These are phyloP conservation scores for Alosa sapidissima DNA, from an alignment of 2,797 vertebrate species.

Conservation along the genomic window DNA sequence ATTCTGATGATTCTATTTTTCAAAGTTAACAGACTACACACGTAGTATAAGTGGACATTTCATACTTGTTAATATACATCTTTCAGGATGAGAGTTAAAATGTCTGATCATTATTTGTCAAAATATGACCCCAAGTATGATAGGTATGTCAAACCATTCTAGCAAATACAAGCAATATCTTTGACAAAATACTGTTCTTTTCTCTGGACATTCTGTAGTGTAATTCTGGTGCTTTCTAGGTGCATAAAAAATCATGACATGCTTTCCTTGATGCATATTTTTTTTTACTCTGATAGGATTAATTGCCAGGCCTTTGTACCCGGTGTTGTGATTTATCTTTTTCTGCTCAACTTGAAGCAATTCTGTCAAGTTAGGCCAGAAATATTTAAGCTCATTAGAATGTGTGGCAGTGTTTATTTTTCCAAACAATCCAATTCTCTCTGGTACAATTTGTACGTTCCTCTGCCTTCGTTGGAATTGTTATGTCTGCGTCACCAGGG, in stretches of 20 bases:
- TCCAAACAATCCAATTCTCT: background rate
- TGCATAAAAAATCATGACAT: background rate
- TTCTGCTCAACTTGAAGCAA: background rate
- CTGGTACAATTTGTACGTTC: background rate
- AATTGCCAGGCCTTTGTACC: background rate
- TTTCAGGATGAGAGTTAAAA: background rate
- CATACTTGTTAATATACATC: background rate
- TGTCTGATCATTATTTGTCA: background rate
- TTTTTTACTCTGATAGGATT: background rate
- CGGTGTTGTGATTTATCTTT: background rate
- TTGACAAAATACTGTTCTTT: background rate
- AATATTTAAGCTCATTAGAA: background rate
- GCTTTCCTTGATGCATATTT: background rate
- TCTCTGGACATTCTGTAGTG: background rate
- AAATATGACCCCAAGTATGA: background rate
- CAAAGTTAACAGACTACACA: background rate
- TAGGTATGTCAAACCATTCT: background rate
- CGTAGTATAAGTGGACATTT: background rate
- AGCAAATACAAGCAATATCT: background rate
- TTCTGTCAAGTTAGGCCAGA: background rate
- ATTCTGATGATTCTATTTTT: background rate
- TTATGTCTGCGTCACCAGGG: background rate
- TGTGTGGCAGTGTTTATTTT: background rate
- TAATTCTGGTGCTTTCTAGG: background rate
- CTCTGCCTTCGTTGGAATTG: background rate